Conservation (phyloP, 2,113 vertebrate species). For the Xenopus laevis region DNA sequence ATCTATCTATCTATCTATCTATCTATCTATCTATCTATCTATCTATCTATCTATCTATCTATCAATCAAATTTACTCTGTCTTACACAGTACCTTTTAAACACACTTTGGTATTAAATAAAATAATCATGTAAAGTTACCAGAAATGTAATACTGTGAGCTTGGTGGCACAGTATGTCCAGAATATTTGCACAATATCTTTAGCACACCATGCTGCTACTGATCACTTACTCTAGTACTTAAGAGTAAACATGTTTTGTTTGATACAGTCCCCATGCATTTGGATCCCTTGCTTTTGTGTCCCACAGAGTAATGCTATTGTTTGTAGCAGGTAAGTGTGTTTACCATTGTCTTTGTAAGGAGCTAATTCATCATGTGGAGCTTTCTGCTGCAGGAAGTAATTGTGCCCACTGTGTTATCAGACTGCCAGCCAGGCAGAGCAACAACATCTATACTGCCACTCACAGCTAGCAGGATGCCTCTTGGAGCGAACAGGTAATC, state of each 20-base stretch:
- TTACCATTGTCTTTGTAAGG: constrained; percentile 21
- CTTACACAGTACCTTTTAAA: no score
- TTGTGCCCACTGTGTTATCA: constrained; percentile 23
- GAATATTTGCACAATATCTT: no score
- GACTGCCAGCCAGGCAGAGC: not conserved
- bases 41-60: constrained; percentile 22
- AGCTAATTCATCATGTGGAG: constrained; percentile 3
- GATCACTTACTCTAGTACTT: no score
- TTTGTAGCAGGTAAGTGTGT: constrained; percentile 1
- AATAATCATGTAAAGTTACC: no score
- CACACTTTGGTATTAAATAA: no score
- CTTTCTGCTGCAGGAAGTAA: constrained; percentile 17
- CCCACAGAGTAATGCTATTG: constrained; percentile 11
- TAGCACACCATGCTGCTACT: no score
- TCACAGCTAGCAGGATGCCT: not conserved
- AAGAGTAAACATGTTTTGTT: no score
- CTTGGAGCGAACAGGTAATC: not conserved
- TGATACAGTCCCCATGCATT: not conserved
- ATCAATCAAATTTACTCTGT: not conserved
- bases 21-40: constrained; percentile 45
- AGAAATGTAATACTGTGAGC: no score
- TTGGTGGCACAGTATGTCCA: no score
- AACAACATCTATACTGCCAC: constrained; percentile 3
- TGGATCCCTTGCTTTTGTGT: not conserved
- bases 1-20: constrained; percentile 20